Base-by-base conservation (phyloP, 2,888 invertebrate genomes). In the Clivina fossor region DNA sequence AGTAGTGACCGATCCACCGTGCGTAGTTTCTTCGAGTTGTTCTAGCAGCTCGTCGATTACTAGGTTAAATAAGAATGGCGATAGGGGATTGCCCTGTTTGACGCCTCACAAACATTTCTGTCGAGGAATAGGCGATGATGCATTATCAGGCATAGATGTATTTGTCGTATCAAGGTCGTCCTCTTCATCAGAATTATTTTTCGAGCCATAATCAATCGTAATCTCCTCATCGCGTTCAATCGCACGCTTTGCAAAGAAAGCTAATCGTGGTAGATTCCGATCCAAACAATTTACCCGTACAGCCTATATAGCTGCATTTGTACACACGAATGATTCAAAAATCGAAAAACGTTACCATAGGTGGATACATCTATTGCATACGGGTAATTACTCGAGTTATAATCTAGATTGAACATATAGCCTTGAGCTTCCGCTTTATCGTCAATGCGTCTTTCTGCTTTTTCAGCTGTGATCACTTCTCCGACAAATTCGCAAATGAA, bases 151-250 rank as follows among this genome's bases (percentile, higher is more conserved):
- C n/a, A n/a, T n/a, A n/a, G n/a, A n/a, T n/a, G n/a, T n/a, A n/a
- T n/a, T n/a, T n/a, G n/a, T n/a, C n/a, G n/a, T n/a, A n/a, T n/a
- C n/a, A n/a, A n/a, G n/a, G n/a, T n/a, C n/a, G n/a, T n/a, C n/a
- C n/a, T n/a, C n/a, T n/a, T n/a, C n/a, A n/a, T n/a, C n/a, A n/a
- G n/a, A n/a, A n/a, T n/a, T n/a, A n/a, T n/a, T n/a, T n/a, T n/a
- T n/a, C n/a, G n/a, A n/a, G n/a, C n/a, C n/a, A n/a, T 97, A 97
- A 72, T 97, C 95, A 75, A 96, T 96, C 13, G 90, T 89, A 3
- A 97, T 75, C 70, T 97, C 94, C 70, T 94, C 93, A 24, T 88
- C 88, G 19, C 80, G 80, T 55, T 83, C 81, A 57, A 97, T 93
- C 60, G 88, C 86, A 28, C 85, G 78, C 8, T 83, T 80, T 0